Evolutionary conservation across 2,888 invertebrate genomes (phyloP), one percentile per base, ranked within the genome.

Genomic region (Galeruca laticollis): DNA sequence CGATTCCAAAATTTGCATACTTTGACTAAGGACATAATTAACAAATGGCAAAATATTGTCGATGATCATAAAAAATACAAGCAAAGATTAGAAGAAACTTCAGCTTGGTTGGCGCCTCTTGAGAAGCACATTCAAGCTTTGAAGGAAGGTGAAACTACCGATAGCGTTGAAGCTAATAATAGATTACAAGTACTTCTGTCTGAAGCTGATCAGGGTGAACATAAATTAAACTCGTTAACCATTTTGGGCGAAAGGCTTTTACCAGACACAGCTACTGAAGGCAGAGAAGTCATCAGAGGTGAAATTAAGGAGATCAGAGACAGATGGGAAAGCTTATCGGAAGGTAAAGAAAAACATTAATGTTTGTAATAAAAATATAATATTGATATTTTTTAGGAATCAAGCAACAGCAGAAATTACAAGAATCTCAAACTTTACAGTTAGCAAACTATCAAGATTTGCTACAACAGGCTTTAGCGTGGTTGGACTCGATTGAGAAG

Each of bases 231-330:
- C 64, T 89, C 91, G 47, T 85, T 96, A 18, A 92, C 93, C 13
- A 88, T 91, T 2, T 89, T 93, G 0, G 96, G 96, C 2, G 98
- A 98, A 81, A 92, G 93, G 83, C 90, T 98, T n/a, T 89, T 96
- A 72, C 95, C 97, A 0, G 96, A 96, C 84, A 98, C 97, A 2
- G 94, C 97, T 10, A 93, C 97, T 0, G 92, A 92, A 77, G 98
- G 98, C 0, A 90, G 98, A 72, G 98, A 98, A 84, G 90, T 89
- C 63, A 92, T 98, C 67, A 90, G 98, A n/a, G 91, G 93, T 75
- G 94, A 97, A 83, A 87, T 97, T 68, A 89, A 95, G 79, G 88
- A 90, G 31, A 89, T 95, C 15, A 90, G 95, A 78, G 94, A 95
- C 81, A 88, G 94, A 81, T 97, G 96, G 95, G 97, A 98, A 79